Percentiles rank a stretch among this genome's conserved stretches.
Conservation (phyloP, 2,888 invertebrate species). For the Mechanitis messenoides region DNA sequence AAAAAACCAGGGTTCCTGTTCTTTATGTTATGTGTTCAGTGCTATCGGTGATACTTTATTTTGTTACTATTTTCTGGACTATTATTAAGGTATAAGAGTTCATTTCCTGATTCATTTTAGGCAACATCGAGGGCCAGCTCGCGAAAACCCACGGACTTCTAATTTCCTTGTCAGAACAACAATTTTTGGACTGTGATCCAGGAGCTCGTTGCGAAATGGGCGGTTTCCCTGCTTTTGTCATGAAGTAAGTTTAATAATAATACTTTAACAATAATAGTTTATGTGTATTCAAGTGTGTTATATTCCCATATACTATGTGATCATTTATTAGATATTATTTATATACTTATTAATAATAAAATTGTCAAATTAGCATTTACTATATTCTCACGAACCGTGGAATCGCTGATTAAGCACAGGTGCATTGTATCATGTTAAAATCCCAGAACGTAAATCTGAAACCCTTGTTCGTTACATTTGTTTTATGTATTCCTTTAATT, state of each 20-base stretch:
- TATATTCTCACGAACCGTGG: too few relatives aligned
- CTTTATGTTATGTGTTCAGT: slow-evolving; percentile 24
- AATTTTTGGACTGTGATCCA: slow-evolving; percentile 29
- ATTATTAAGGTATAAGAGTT: background rate
- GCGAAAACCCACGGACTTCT: slow-evolving; percentile 25
- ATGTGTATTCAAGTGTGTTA: background rate
- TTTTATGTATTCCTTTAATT: too few relatives aligned
- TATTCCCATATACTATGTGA: too few relatives aligned
- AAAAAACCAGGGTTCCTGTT: slow-evolving; percentile 22
- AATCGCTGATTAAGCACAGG: too few relatives aligned
- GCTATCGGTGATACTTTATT: slow-evolving; percentile 20
- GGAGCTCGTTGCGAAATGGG: slow-evolving; percentile 10
- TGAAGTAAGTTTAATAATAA: background rate
- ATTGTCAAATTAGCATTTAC: too few relatives aligned
- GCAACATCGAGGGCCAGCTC: slow-evolving; percentile 32
- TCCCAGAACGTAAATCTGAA: too few relatives aligned
- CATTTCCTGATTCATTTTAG: slow-evolving; percentile 19
- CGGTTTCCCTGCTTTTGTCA: background rate
- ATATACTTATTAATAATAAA: too few relatives aligned
- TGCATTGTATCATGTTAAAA: too few relatives aligned
- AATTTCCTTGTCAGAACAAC: slow-evolving; percentile 30
- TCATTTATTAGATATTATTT: too few relatives aligned
- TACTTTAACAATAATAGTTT: background rate
- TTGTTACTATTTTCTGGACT: too few relatives aligned
- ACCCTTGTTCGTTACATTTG: too few relatives aligned